Base-by-base conservation (phyloP, 2,888 invertebrate species). In the Aelia acuminata region DNA sequence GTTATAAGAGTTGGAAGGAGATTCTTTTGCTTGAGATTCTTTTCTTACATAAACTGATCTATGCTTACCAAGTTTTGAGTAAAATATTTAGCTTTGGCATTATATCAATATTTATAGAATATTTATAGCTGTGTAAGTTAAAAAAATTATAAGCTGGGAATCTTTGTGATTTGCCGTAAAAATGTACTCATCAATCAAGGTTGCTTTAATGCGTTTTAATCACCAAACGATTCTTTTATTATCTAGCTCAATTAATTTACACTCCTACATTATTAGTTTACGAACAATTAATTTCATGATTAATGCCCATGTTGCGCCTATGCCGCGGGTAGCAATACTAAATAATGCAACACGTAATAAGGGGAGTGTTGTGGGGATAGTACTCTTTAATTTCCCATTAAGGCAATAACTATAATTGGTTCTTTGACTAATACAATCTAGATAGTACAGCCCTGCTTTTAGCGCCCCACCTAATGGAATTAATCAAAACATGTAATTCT, bases 401-500 rank as follows among this genome's bases (percentile, higher is more conserved):
- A 18, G 63, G 63, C 63, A 80, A 80, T 80, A 80, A 80, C 43
- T n/a, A 43, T 80, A 80, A 80, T 43, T 80, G 43, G 10, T 43
- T n/a, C 43, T 43, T 47, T 47, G 35, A 70, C 13, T 47, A 43
- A 47, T 15, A 47, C 80, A 80, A 80, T 80, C 43, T 43, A 80
- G 80, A 80, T 80, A 80, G 43, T 39, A 80, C 47, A 11, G 20
- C 35, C 35, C 75, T 80, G 43, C 80, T 80, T n/a, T 80, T 80
- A 80, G 39, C 80, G 43, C 8, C 15, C n/a, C 80, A 39, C 13
- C 80, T 80, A 80, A 80, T 80, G 80, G 80, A 80, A 80, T 80
- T 80, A 80, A 80, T 80, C 43, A 80, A 80, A 80, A 80, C 80
- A 47, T 80, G 43, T n/a, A 80, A 43, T n/a, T 43, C 80, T 15